Conservation (phyloP, 30 jellyfish, hydroid and myxozoan genomes). For the Cassiopea xamachana region DNA sequence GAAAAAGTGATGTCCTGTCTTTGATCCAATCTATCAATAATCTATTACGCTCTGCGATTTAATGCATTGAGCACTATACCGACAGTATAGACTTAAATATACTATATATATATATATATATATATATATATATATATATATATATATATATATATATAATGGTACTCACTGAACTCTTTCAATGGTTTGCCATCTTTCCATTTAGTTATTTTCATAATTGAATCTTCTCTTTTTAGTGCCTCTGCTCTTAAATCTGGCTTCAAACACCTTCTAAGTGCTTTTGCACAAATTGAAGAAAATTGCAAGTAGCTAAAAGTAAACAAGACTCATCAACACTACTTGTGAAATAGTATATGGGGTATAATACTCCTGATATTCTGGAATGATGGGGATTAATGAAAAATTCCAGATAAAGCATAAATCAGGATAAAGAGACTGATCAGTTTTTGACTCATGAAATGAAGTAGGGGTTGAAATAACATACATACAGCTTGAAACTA, state of each 20-base stretch:
- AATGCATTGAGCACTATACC: too few relatives aligned
- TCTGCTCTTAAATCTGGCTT: slow-evolving; percentile 94
- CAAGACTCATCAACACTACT: background rate
- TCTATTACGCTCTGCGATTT: too few relatives aligned
- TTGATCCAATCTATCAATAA: too few relatives aligned
- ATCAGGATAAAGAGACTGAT: background rate
- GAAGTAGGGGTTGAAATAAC: background rate
- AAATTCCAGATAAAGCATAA: background rate
- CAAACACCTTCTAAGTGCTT: slow-evolving; percentile 82
- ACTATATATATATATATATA: too few relatives aligned
- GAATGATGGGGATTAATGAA: background rate
- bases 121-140: too few relatives aligned
- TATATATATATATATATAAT: too few relatives aligned
- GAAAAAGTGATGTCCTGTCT: too few relatives aligned
- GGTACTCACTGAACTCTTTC: slow-evolving; percentile 72
- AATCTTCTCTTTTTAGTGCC: slow-evolving; percentile 75
- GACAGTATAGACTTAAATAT: too few relatives aligned
- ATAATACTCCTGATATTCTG: background rate
- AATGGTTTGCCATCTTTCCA: slow-evolving; percentile 97
- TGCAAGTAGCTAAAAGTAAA: slow-evolving; percentile 78
- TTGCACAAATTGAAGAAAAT: slow-evolving; percentile 93
- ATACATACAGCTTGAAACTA: background rate
- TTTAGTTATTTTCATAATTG: slow-evolving; percentile 79
- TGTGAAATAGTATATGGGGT: background rate
- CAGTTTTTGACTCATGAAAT: background rate